Percentiles rank a stretch among this genome's conserved stretches.
These are phyloP conservation scores for Paracanthobrama guichenoti DNA, from an alignment of 2,113 vertebrate species.

Conservation along the genomic window DNA sequence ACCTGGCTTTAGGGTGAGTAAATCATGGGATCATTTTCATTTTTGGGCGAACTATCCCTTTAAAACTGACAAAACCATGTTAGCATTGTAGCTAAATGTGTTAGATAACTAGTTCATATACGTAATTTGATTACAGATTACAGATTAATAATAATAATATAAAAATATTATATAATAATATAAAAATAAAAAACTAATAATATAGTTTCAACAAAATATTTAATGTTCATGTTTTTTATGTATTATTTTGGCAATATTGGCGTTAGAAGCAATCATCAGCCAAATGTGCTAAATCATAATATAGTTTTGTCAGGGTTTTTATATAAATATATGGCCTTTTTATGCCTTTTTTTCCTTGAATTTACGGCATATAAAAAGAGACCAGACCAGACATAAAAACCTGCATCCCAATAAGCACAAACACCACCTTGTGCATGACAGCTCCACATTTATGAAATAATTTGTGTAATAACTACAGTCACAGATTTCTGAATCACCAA, in stretches of 20 bases:
- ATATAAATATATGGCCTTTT: no score
- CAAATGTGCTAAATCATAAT: conserved; percentile 22
- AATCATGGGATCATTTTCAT: no score
- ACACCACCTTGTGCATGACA: neutral
- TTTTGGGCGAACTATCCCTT: no score
- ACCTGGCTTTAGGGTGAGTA: no score
- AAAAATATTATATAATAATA: no score
- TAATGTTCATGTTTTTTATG: neutral
- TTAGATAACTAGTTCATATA: no score
- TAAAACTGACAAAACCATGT: neutral
- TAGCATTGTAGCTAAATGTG: no score
- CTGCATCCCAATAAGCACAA: neutral
- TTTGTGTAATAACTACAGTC: conserved; percentile 26
- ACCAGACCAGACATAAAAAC: neutral
- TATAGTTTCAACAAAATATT: neutral
- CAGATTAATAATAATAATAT: no score
- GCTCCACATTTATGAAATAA: conserved; percentile 23
- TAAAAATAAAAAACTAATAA: no score
- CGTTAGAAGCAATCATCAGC: neutral
- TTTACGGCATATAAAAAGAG: neutral
- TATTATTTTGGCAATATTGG: neutral
- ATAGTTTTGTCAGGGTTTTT: neutral
- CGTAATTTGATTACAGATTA: no score
- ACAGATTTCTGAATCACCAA: neutral
- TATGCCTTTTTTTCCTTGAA: neutral